Evolutionary conservation across 2,888 invertebrate species (phyloP).

Genomic region (Pyrrhia umbra): DNA sequence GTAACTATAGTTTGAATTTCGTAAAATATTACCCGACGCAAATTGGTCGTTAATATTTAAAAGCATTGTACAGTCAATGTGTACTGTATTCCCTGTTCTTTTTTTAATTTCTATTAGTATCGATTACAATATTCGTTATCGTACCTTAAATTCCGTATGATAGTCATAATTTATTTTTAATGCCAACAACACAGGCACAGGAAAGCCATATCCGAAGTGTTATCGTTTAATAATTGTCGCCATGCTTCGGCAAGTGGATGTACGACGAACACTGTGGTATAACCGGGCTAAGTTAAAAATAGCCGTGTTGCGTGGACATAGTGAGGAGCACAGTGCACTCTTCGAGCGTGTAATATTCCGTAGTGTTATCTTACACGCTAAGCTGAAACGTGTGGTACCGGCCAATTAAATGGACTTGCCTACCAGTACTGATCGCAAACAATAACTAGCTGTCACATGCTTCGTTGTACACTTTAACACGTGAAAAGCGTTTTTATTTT

Average conservation of each 20-base stretch:
- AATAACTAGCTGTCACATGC: conserved; percentile 64
- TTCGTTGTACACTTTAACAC: conserved; percentile 39
- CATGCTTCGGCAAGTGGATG: conserved; percentile 51
- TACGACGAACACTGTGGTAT: conserved; percentile 33
- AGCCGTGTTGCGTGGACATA: conserved; percentile 30
- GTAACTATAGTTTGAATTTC: background rate
- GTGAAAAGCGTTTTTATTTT: conserved; percentile 45
- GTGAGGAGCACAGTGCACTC: conserved; percentile 45
- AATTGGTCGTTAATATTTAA: background rate
- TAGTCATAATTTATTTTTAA: conserved; percentile 56
- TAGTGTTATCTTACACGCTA: conserved; percentile 70
- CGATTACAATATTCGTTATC: conserved; percentile 41
- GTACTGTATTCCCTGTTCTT: conserved; percentile 1
- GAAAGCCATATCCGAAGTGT: conserved; percentile 62
- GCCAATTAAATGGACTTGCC: conserved; percentile 73
- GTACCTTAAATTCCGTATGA: conserved; percentile 37
- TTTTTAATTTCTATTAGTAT: conserved; percentile 29
- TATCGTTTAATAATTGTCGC: conserved; percentile 59
- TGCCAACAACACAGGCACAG: conserved; percentile 49
- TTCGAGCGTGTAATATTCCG: conserved; percentile 49
- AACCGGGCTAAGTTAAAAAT: conserved; percentile 58
- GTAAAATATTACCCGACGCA: conserved; percentile 5
- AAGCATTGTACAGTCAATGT: background rate
- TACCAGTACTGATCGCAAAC: conserved; percentile 55
- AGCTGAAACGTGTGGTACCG: conserved; percentile 58